These are phyloP conservation scores for Drosophila serrata DNA, from an alignment of 1,140 invertebrate species.

Conservation along the genomic window DNA sequence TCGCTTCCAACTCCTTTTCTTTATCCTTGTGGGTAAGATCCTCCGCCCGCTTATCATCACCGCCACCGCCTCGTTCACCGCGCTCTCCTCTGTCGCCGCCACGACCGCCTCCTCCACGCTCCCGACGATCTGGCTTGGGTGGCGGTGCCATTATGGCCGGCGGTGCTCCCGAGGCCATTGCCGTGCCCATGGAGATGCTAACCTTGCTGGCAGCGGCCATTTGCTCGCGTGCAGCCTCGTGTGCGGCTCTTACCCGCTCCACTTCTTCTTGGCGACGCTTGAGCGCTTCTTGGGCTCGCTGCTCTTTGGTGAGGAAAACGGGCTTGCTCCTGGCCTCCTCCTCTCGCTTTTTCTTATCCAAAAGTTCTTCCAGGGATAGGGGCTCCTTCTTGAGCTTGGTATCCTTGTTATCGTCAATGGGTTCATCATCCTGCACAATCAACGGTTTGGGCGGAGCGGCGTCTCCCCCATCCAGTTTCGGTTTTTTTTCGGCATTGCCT, in stretches of 20 bases:
- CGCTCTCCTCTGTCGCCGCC: conserved; percentile 54
- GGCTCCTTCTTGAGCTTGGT: conserved; percentile 91
- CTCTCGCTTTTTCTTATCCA: conserved; percentile 98
- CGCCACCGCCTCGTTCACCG: conserved; percentile 80
- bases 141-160: conserved; percentile 48
- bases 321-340: conserved; percentile 97
- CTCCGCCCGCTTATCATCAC: conserved; percentile 86
- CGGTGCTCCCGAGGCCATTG: conserved; percentile 59
- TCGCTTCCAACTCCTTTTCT: conserved; percentile 96
- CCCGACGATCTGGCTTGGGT: conserved; percentile 54
- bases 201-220: conserved; percentile 35
- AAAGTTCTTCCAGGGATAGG: conserved; percentile 97
- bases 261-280: conserved; percentile 95
- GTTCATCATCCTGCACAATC: conserved; percentile 77
- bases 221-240: conserved; percentile 75
- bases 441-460: background rate
- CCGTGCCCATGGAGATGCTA: conserved; percentile 50
- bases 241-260: conserved; percentile 87
- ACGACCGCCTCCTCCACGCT: conserved; percentile 61
- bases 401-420: conserved; percentile 19
- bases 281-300: conserved; percentile 95
- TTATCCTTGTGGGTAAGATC: conserved; percentile 93
- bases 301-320: conserved; percentile 98
- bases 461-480: conserved; percentile 41
- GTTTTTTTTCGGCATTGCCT: conserved; percentile 60